phyloP scores from a whole-genome alignment of 2,113 vertebrate genomes.

The Calonectris borealis region DNA sequence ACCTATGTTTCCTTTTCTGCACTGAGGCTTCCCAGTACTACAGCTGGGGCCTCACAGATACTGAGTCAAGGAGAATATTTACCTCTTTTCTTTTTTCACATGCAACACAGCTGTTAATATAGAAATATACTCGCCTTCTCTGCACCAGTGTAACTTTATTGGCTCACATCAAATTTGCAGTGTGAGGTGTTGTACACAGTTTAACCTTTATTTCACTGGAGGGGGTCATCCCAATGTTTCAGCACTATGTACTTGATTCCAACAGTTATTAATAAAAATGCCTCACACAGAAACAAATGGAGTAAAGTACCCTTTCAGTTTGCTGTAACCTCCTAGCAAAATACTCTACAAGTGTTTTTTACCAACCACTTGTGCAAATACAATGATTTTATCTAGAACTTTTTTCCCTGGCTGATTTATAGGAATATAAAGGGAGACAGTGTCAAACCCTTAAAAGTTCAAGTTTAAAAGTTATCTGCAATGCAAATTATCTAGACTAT shows the following conservation, averaged over 20 bases:
- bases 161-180: accelerated
- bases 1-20: not conserved
- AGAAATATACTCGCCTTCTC: not conserved
- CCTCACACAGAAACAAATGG: not conserved
- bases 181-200: not conserved
- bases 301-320: not conserved
- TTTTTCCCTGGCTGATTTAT: not conserved
- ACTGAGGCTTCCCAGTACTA: not conserved
- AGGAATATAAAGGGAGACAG: not conserved
- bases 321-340: not conserved
- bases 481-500: not conserved
- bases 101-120: not conserved
- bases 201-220: not conserved
- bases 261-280: not conserved
- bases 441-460: not conserved
- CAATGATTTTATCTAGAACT: not conserved
- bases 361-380: not conserved
- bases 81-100: not conserved
- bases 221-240: not conserved
- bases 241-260: not conserved
- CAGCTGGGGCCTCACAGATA: not conserved
- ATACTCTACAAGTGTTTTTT: not conserved
- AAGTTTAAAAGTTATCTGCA: not conserved
- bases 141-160: not conserved
- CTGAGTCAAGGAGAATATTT: not conserved